phyloP scores from a whole-genome alignment of 2,113 vertebrate species.

The Urocolius indicus region DNA sequence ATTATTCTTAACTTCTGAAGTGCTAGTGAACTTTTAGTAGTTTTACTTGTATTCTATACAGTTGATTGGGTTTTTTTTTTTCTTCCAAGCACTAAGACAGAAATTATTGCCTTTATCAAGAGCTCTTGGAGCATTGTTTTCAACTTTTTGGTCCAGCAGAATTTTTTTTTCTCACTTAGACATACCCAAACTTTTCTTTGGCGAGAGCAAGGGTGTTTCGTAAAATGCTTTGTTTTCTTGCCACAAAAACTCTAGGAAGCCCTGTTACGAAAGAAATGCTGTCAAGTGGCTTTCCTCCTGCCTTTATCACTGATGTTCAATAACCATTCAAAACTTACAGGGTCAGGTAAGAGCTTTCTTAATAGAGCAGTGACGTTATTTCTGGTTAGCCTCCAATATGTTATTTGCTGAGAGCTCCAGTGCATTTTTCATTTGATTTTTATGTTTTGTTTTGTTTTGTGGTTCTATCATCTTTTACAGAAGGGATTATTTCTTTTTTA shows the following conservation, averaged over 20 bases:
- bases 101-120: background rate
- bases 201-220: conserved; percentile 65
- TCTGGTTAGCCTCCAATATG: conserved; percentile 34
- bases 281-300: conserved; percentile 73
- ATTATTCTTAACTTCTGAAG: conserved; percentile 20
- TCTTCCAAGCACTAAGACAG: background rate
- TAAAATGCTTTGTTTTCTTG: conserved; percentile 75
- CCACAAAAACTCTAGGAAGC: conserved; percentile 73
- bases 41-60: background rate
- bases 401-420: conserved; percentile 57
- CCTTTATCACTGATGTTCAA: conserved; percentile 72
- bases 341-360: conserved; percentile 74
- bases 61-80: background rate
- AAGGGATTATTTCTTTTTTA: background rate
- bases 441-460: background rate
- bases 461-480: conserved; percentile 19
- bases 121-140: conserved; percentile 11
- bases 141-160: conserved; percentile 27
- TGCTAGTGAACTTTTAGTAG: background rate
- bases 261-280: conserved; percentile 72
- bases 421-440: conserved; percentile 42
- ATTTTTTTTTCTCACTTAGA: conserved; percentile 28
- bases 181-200: conserved; percentile 61
- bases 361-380: conserved; percentile 69
- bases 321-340: conserved; percentile 73